Conservation (phyloP, 2,113 vertebrate genomes). For the Lanius ludovicianus region DNA sequence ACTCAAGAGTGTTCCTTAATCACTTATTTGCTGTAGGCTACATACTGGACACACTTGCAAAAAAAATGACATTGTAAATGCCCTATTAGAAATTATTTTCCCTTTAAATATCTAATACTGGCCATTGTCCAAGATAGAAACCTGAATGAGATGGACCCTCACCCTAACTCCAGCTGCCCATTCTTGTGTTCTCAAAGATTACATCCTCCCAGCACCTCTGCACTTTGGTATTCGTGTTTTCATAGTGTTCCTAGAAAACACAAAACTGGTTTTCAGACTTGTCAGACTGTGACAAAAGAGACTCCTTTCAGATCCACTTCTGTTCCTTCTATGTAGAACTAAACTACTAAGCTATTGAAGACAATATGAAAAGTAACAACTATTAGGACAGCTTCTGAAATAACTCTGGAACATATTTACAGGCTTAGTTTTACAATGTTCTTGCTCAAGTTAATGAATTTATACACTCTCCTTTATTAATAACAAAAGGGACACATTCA, state of each 20-base stretch:
- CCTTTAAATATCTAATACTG: not conserved
- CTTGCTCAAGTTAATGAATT: not conserved
- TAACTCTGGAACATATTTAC: not conserved
- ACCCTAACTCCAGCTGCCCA: not conserved
- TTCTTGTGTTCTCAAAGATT: not conserved
- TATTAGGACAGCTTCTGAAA: not conserved
- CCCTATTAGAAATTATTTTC: not conserved
- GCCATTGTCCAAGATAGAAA: not conserved
- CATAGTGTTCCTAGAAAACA: not conserved
- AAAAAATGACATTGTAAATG: not conserved
- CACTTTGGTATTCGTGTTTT: not conserved
- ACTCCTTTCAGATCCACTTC: not conserved
- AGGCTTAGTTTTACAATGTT: not conserved
- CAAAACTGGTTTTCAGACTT: rapidly evolving
- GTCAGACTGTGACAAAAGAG: not conserved
- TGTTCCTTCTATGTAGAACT: not conserved
- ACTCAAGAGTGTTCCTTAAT: not conserved
- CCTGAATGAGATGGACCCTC: rapidly evolving
- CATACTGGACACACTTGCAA: not conserved
- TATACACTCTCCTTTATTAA: not conserved
- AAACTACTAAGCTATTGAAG: not conserved
- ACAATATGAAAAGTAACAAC: not conserved
- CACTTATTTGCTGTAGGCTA: not conserved
- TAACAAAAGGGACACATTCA: not conserved
- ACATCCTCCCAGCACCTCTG: not conserved